phyloP scores from a whole-genome alignment of 2,797 vertebrate species.

The Cygnus olor region DNA sequence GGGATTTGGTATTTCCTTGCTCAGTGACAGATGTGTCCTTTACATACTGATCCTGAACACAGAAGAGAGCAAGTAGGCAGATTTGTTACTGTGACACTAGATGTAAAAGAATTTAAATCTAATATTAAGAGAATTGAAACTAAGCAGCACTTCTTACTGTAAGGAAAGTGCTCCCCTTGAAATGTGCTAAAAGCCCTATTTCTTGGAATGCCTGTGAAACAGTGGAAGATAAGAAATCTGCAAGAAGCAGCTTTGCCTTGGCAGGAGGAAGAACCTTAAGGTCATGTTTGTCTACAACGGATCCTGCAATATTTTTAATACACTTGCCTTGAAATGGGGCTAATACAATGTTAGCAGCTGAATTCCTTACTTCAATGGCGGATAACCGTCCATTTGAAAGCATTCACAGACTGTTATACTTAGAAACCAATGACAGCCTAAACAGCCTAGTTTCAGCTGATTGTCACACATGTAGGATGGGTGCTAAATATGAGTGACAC shows the following conservation, averaged over 20 bases:
- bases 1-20: not conserved
- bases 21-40: not conserved
- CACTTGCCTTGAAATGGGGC: not conserved
- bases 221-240: not conserved
- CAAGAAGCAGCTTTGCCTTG: not conserved
- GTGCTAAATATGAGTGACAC: conserved; percentile 46
- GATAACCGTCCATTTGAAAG: conserved; percentile 27
- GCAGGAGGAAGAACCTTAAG: not conserved
- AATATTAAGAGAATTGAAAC: not conserved
- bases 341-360: not conserved
- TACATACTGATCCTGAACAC: not conserved
- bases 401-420: conserved; percentile 52
- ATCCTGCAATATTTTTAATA: not conserved
- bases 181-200: not conserved
- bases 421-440: conserved; percentile 45
- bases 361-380: conserved; percentile 23
- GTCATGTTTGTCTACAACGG: not conserved
- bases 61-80: not conserved
- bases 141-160: not conserved
- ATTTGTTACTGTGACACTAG: not conserved
- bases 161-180: not conserved
- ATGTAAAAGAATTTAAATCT: not conserved
- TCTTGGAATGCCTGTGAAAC: not conserved
- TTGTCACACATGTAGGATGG: conserved; percentile 47
- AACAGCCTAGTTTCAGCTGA: conserved; percentile 32